These are phyloP conservation scores for Diplogasteroides magnus DNA, from an alignment of 1,140 invertebrate species.

Conservation along the genomic window DNA sequence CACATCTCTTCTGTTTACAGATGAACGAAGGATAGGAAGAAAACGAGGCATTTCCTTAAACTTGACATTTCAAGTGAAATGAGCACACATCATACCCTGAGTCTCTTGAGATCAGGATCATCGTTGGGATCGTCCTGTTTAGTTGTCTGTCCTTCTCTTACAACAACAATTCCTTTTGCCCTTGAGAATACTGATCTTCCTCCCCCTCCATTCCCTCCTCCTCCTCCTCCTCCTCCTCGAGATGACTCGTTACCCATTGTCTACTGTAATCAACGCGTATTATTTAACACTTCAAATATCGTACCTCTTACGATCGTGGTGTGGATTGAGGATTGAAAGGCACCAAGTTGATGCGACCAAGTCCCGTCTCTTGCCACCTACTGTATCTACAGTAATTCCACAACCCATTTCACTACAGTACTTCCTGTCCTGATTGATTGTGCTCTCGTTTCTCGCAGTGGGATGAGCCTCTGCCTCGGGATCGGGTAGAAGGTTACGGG, in stretches of 20 bases:
- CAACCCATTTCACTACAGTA: conserved; percentile 1
- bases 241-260: conserved; percentile 29
- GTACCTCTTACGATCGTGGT: neutral
- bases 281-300: neutral
- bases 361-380: neutral
- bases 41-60: conserved; percentile 46
- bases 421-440: conserved; percentile 17
- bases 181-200: too few species aligned
- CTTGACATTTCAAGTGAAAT: conserved; percentile 3
- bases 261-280: neutral
- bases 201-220: conserved; percentile 1
- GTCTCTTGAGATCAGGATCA: conserved; percentile 37
- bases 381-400: too few species aligned
- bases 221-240: conserved; percentile 8
- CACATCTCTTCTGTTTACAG: conserved; percentile 39
- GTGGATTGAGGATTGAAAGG: neutral
- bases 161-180: conserved; percentile 42
- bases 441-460: conserved; percentile 15
- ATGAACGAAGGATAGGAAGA: conserved; percentile 36
- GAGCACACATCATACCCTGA: conserved; percentile 23
- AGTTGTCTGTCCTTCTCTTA: conserved; percentile 28
- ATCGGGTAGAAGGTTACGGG: conserved; percentile 19
- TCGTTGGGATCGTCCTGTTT: conserved; percentile 35
- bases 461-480: conserved; percentile 25
- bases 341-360: neutral